phyloP scores from a whole-genome alignment of 35 echinoderm and acorn worm genomes.

The Lytechinus pictus region DNA sequence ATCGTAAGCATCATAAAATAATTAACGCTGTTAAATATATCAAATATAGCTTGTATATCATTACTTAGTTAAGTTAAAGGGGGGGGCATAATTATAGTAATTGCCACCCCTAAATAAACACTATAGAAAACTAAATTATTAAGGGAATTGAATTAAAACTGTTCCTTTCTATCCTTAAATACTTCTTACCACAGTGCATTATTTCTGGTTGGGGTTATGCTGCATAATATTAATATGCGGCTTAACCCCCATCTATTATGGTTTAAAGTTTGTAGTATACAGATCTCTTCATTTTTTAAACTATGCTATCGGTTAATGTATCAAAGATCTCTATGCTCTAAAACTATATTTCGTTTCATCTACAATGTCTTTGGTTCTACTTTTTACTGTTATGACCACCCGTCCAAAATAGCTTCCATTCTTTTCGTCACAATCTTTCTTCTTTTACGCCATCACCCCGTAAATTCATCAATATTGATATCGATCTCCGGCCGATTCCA shows the following conservation, averaged over 20 bases:
- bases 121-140: background rate
- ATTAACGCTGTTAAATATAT: too few species aligned
- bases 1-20: too few species aligned
- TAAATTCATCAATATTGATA: slow-evolving; percentile 39
- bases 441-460: background rate
- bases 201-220: too few species aligned
- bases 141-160: background rate
- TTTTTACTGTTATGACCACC: background rate
- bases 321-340: background rate
- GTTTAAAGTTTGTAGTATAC: background rate
- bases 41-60: too few species aligned
- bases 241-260: background rate
- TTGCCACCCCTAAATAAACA: background rate
- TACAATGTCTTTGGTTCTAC: background rate
- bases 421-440: background rate
- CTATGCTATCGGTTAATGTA: background rate
- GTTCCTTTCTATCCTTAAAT: background rate
- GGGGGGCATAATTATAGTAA: too few species aligned
- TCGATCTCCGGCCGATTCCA: background rate
- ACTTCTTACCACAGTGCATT: too few species aligned
- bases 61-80: too few species aligned
- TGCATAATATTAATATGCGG: background rate
- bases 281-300: background rate
- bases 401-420: background rate
- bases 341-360: too few species aligned